Base-by-base conservation (phyloP, 2,888 invertebrate genomes). In the Ornithoptera priamus region DNA sequence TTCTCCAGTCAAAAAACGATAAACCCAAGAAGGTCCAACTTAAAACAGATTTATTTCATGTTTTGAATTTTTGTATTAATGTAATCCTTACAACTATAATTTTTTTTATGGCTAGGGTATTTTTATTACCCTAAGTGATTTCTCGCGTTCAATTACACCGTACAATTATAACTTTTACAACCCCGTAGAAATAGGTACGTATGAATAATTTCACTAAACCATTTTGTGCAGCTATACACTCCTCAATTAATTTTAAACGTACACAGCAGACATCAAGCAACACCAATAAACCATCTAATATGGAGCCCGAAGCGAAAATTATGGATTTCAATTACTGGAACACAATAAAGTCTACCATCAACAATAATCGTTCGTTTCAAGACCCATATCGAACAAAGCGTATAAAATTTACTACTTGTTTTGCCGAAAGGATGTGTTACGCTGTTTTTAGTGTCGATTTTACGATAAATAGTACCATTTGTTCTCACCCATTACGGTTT, bases 381-480 rank as follows among this genome's bases (percentile, higher is more conserved):
- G 72, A 74, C 76, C 76, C 72, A 74, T 74, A 76, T 73, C 72
- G 67, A 70, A 70, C 73, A 73, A 75, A 76, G 72, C 75, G 76
- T 77, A 79, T 85, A 82, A 83, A 84, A 83, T 85, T 85, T 83
- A 86, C 80, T 79, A 77, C 83, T 79, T 83, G 82, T 83, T 84
- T 81, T 81, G 79, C 81, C 81, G 77, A 81, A 86, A 85, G 86
- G 85, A 86, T 80, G 85, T 87, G 87, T 86, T 84, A 84, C 83
- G 80, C 81, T 81, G 83, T 85, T 88, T 89, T 89, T 82, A 88
- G 85, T 87, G 85, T 85, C 86, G 85, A 88, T 89, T 88, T 88
- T 85, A 86, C 89, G 86, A 90, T 89, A 89, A 89, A 90, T 87
- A 88, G 84, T 77, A 80, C 84, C 84, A 85, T 90, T 90, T 86